Conservation (phyloP, 2,797 vertebrate genomes). For the Euthynnus affinis region DNA sequence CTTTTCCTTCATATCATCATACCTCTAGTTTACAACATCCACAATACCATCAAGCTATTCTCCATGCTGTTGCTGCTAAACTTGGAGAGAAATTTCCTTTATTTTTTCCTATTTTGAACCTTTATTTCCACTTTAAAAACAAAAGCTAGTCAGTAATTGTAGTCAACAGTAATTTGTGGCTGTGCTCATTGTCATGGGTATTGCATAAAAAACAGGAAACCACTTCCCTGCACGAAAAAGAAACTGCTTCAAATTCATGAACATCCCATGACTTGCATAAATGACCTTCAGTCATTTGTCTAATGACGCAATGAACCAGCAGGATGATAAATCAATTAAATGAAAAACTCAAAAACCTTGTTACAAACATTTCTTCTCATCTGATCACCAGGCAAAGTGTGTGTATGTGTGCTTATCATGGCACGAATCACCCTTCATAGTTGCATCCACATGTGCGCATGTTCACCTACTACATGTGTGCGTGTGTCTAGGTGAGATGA, state of each 20-base stretch:
- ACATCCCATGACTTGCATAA: conserved; percentile 48
- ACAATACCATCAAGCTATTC: not conserved
- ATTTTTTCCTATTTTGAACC: not conserved
- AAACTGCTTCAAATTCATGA: conserved; percentile 14
- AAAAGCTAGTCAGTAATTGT: not conserved
- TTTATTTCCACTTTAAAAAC: not conserved
- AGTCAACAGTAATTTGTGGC: not conserved
- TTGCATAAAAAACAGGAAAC: conserved; percentile 18
- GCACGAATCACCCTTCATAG: not conserved
- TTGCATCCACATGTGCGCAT: not conserved
- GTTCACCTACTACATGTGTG: not conserved
- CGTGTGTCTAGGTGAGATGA: conserved; percentile 16
- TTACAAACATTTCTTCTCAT: not conserved
- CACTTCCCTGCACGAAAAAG: not conserved
- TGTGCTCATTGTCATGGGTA: not conserved
- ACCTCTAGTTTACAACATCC: not conserved
- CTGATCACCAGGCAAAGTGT: not conserved
- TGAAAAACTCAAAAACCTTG: conserved; percentile 7
- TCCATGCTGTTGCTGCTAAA: not conserved
- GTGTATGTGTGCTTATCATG: not conserved
- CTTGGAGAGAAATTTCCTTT: not conserved
- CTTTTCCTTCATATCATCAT: conserved; percentile 14
- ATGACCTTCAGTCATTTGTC: conserved; percentile 26
- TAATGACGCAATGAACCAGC: conserved; percentile 14
- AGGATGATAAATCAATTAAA: conserved; percentile 35